Conservation (phyloP, 2,888 invertebrate genomes). For the Machimus atricapillus region DNA sequence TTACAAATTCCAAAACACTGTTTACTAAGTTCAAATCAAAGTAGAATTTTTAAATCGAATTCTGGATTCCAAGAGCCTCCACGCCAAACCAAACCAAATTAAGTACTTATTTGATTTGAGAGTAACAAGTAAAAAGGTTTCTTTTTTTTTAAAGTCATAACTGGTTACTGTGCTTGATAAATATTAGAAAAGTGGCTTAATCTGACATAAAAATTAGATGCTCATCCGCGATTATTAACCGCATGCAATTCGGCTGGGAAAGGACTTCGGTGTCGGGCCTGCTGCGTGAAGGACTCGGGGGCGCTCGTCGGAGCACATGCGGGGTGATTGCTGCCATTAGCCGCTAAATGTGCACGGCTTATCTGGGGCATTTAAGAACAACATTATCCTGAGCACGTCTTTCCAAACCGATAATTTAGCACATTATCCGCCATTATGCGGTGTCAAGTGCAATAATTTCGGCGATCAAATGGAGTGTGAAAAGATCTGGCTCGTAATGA, state of each 20-base stretch:
- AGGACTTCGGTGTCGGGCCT: background rate
- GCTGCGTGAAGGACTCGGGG: background rate
- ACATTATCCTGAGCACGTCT: conserved; percentile 26
- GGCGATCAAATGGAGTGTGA: conserved; percentile 43
- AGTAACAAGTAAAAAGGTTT: too few relatives aligned
- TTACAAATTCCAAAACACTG: too few relatives aligned
- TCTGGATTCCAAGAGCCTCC: too few relatives aligned
- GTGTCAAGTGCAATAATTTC: conserved; percentile 45
- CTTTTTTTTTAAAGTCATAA: too few relatives aligned
- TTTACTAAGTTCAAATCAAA: too few relatives aligned
- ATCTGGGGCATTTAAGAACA: conserved; percentile 26
- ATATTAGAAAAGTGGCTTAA: background rate
- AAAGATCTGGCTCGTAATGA: conserved; percentile 37
- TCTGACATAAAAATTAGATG: background rate
- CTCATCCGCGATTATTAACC: background rate
- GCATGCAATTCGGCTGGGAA: background rate
- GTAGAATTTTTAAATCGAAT: too few relatives aligned
- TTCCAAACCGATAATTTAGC: conserved; percentile 41
- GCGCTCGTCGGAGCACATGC: background rate
- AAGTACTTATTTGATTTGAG: too few relatives aligned
- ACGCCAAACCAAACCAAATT: too few relatives aligned
- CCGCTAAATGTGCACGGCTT: conserved; percentile 29
- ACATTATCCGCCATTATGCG: conserved; percentile 47
- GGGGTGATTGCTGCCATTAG: conserved; percentile 23
- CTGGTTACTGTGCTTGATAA: too few relatives aligned